Evolutionary conservation across 2,888 invertebrate genomes (phyloP).

Genomic region (Cantharis nigra): DNA sequence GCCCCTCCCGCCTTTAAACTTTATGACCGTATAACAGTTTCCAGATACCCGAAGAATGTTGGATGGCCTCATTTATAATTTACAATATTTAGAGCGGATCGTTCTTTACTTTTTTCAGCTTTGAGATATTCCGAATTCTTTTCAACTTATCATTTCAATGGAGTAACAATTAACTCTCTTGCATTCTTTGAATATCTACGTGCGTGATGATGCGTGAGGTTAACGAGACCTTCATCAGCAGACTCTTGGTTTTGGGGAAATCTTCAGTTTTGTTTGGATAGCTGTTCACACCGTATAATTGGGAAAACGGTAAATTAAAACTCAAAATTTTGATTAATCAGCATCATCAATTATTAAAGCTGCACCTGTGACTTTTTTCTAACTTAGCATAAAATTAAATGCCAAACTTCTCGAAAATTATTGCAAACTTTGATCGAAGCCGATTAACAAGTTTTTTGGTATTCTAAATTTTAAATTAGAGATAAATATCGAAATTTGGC

Average conservation of each 20-base stretch:
- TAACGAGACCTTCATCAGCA: neutral
- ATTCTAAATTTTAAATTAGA: neutral
- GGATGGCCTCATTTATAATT: constrained; percentile 7
- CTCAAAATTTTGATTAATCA: neutral
- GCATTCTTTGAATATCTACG: neutral
- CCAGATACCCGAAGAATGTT: constrained; percentile 9
- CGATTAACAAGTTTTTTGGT: neutral
- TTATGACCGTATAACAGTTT: constrained; percentile 14
- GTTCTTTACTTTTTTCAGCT: neutral
- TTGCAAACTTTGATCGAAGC: neutral
- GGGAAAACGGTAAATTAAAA: neutral
- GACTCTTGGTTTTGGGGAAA: neutral
- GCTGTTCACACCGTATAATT: neutral
- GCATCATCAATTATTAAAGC: neutral
- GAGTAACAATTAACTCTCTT: neutral
- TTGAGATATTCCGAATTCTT: neutral
- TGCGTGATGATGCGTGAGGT: neutral
- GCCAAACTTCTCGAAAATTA: neutral
- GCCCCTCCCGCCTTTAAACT: constrained; percentile 7
- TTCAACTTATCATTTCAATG: neutral
- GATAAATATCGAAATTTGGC: neutral
- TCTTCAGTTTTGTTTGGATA: too few relatives aligned
- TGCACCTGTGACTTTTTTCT: neutral
- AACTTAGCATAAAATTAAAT: neutral
- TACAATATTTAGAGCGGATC: neutral